Conservation (phyloP, 2,888 invertebrate genomes). For the Tribolium freemani region DNA sequence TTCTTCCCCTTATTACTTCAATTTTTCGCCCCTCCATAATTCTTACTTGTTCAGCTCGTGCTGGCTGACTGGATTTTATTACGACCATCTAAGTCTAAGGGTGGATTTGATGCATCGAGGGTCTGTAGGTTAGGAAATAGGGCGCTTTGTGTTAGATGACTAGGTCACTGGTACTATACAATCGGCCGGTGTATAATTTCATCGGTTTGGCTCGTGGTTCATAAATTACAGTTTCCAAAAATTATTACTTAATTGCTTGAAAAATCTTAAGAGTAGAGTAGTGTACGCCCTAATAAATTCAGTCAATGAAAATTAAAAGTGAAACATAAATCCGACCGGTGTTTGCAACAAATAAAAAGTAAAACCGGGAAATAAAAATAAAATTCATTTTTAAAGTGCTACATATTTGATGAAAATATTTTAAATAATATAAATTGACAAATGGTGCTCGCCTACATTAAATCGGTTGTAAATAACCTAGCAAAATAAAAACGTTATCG, state of each 20-base stretch:
- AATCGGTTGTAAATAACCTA: slow-evolving; percentile 47
- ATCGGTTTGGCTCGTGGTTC: slow-evolving; percentile 42
- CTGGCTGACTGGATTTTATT: slow-evolving; percentile 49
- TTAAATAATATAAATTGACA: slow-evolving; percentile 57
- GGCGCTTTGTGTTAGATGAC: slow-evolving; percentile 45
- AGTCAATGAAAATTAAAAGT: not conserved
- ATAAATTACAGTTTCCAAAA: slow-evolving; percentile 23
- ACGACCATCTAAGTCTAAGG: slow-evolving; percentile 49
- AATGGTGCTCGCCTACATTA: slow-evolving; percentile 48
- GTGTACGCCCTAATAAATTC: not conserved
- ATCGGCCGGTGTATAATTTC: slow-evolving; percentile 44
- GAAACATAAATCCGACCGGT: not conserved
- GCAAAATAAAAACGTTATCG: slow-evolving; percentile 48
- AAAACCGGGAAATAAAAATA: not conserved
- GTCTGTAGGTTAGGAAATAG: slow-evolving; percentile 43
- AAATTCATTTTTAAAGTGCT: slow-evolving; percentile 29
- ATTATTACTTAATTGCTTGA: not conserved
- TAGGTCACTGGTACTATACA: slow-evolving; percentile 59
- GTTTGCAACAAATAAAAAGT: not conserved
- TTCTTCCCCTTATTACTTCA: slow-evolving; percentile 58
- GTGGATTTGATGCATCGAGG: slow-evolving; percentile 46
- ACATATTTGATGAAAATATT: slow-evolving; percentile 50
- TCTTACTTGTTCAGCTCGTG: slow-evolving; percentile 49
- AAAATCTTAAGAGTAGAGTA: not conserved
- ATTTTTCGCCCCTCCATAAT: slow-evolving; percentile 53